Percentiles rank a stretch among this genome's conserved stretches.
Evolutionary conservation across 2,113 vertebrate genomes (phyloP).

Genomic region (Athene noctua): DNA sequence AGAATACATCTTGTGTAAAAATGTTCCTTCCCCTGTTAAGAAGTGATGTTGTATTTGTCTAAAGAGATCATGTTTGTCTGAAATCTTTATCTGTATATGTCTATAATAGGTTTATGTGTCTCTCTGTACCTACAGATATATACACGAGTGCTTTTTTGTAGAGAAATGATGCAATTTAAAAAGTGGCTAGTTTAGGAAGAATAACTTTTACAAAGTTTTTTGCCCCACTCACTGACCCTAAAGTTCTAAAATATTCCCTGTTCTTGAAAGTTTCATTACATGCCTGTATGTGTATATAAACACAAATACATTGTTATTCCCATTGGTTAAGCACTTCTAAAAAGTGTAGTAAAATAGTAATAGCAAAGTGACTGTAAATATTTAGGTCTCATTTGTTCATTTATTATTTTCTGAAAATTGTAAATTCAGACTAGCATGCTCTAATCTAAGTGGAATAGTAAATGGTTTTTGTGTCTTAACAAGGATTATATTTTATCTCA

Average conservation of each 20-base stretch:
- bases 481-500: not conserved
- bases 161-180: not conserved
- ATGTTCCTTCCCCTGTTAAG: not conserved
- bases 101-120: not conserved
- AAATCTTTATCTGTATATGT: not conserved
- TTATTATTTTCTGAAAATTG: not conserved
- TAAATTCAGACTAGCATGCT: not conserved
- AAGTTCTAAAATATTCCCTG: not conserved
- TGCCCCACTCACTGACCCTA: rapidly evolving
- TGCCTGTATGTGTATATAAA: not conserved
- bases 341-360: not conserved
- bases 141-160: not conserved
- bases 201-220: not conserved
- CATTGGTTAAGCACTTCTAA: not conserved
- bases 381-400: not conserved
- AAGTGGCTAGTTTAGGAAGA: not conserved
- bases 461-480: not conserved
- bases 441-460: not conserved
- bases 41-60: not conserved
- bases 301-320: not conserved
- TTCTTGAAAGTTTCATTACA: not conserved
- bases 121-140: not conserved
- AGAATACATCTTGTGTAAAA: not conserved
- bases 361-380: not conserved
- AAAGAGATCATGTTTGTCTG: not conserved